phyloP scores from a whole-genome alignment of 2,113 vertebrate species.

The Phyllostomus hastatus region DNA sequence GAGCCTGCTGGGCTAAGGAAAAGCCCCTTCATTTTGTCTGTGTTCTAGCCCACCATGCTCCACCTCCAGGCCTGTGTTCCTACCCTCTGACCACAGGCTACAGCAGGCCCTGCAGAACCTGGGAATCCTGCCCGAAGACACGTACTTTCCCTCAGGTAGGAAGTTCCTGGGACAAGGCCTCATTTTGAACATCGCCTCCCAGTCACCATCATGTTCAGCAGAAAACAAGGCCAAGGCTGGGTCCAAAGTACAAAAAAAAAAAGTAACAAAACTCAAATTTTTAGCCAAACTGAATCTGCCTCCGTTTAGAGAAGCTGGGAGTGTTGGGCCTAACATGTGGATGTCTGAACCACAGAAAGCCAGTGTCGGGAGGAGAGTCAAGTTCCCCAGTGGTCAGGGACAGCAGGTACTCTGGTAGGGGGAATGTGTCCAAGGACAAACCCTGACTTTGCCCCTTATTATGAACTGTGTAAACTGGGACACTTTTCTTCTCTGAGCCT shows the following conservation, averaged over 20 bases:
- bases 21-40: not conserved
- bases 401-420: not conserved
- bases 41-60: not conserved
- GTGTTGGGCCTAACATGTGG: not conserved
- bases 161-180: not conserved
- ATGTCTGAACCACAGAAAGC: not conserved
- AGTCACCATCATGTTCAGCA: not conserved
- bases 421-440: not conserved
- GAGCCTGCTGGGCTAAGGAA: not conserved
- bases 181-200: not conserved
- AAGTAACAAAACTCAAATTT: not conserved
- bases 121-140: not conserved
- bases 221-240: not conserved
- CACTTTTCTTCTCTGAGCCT: not conserved
- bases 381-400: too few relatives aligned
- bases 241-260: not conserved
- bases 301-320: not conserved
- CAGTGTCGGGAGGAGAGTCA: not conserved
- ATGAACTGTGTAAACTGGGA: not conserved
- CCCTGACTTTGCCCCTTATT: not conserved
- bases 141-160: not conserved
- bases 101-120: not conserved
- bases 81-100: not conserved
- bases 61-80: not conserved
- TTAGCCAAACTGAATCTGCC: not conserved